Conservation (phyloP, 2,888 invertebrate genomes). For the Arrhopalites spinosus region DNA sequence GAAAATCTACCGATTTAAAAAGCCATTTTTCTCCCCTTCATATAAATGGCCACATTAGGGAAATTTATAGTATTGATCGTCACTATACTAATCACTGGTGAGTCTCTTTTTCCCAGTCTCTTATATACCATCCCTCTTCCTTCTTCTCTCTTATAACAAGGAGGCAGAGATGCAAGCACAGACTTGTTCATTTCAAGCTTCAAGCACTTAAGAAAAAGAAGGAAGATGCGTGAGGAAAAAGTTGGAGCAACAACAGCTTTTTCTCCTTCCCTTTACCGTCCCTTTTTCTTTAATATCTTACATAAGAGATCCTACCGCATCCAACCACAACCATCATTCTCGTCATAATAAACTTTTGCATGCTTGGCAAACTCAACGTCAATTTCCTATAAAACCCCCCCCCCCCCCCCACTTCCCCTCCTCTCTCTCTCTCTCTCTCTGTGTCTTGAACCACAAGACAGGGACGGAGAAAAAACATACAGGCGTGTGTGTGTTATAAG, state of each 20-base stretch:
- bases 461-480: no score
- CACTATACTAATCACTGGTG: slow-evolving; percentile 52
- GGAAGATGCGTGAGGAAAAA: background rate
- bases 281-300: background rate
- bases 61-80: slow-evolving; percentile 53
- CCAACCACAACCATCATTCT: slow-evolving; percentile 30
- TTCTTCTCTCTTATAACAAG: slow-evolving; percentile 8
- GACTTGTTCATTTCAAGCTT: background rate
- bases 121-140: background rate
- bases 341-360: slow-evolving; percentile 35
- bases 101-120: slow-evolving; percentile 31
- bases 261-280: background rate
- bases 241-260: background rate
- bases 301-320: slow-evolving; percentile 23
- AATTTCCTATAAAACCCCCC: slow-evolving; percentile 7
- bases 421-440: slow-evolving; percentile 2
- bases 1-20: slow-evolving; percentile 56
- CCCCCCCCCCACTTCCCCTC: background rate
- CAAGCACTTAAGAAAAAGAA: slow-evolving; percentile 14
- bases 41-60: slow-evolving; percentile 56
- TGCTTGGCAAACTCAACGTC: slow-evolving; percentile 22
- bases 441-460: background rate
- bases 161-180: background rate
- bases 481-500: no score
- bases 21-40: slow-evolving; percentile 55